phyloP scores from a whole-genome alignment of 2,113 vertebrate genomes.

The Oriolus oriolus region DNA sequence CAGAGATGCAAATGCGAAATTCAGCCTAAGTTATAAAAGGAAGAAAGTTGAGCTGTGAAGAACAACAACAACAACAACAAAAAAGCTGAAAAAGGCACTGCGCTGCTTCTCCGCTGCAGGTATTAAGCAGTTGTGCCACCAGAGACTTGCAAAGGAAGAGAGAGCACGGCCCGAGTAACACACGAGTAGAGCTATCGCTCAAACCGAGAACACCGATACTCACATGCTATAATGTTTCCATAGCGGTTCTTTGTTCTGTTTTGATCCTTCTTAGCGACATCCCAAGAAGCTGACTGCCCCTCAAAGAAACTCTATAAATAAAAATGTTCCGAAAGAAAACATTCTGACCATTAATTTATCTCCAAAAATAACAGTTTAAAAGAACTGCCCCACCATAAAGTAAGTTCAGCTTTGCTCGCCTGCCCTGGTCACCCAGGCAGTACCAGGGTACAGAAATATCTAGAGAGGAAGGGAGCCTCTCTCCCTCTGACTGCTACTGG shows the following conservation, averaged over 20 bases:
- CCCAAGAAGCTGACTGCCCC: slow-evolving; percentile 98
- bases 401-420: neutral
- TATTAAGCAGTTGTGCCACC: neutral
- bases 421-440: neutral
- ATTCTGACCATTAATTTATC: slow-evolving; percentile 62
- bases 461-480: neutral
- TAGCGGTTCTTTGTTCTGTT: slow-evolving; percentile 99
- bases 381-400: slow-evolving; percentile 21
- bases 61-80: neutral
- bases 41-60: slow-evolving; percentile 15
- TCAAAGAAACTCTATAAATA: slow-evolving; percentile 96
- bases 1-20: neutral
- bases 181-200: neutral
- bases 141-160: neutral
- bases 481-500: neutral
- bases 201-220: slow-evolving; percentile 63
- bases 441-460: neutral
- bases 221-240: slow-evolving; percentile 99
- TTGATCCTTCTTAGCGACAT: slow-evolving; percentile 98
- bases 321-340: slow-evolving; percentile 68
- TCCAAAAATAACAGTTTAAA: slow-evolving; percentile 31
- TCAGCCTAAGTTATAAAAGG: slow-evolving; percentile 5
- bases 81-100: neutral
- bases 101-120: neutral
- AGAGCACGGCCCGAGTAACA: neutral